Percentiles rank a stretch among this genome's conserved stretches.
Evolutionary conservation across 1,140 invertebrate genomes (phyloP).

Genomic region (Solenopsis fugax): DNA sequence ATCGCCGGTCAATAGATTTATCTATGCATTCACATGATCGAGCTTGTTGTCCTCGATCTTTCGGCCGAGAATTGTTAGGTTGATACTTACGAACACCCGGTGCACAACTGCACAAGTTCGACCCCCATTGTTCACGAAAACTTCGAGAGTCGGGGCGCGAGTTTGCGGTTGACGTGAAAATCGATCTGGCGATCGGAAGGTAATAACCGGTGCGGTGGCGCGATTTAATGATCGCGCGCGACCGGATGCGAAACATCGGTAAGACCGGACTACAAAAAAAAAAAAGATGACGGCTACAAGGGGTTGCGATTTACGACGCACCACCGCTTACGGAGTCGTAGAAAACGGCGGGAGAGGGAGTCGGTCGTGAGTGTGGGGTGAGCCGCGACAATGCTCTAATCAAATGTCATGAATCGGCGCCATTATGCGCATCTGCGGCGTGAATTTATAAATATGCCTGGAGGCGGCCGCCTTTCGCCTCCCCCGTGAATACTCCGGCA

Average conservation of each 20-base stretch:
- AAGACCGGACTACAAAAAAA: neutral
- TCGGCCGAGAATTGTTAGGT: slow-evolving; percentile 41
- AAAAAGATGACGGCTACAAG: slow-evolving; percentile 63
- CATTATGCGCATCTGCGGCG: slow-evolving; percentile 86
- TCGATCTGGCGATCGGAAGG: slow-evolving; percentile 73
- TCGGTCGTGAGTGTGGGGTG: slow-evolving; percentile 68
- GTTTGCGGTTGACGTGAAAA: slow-evolving; percentile 63
- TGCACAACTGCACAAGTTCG: slow-evolving; percentile 45
- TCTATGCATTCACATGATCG: slow-evolving; percentile 40
- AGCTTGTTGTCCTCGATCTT: slow-evolving; percentile 40
- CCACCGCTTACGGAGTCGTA: slow-evolving; percentile 64
- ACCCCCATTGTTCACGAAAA: slow-evolving; percentile 49
- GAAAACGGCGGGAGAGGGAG: slow-evolving; percentile 73
- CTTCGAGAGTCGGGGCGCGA: slow-evolving; percentile 39
- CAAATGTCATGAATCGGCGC: slow-evolving; percentile 86
- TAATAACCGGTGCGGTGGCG: slow-evolving; percentile 66
- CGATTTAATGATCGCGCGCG: slow-evolving; percentile 51
- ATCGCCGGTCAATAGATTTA: slow-evolving; percentile 28
- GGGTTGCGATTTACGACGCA: slow-evolving; percentile 70
- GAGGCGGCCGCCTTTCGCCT: slow-evolving; percentile 74
- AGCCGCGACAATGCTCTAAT: slow-evolving; percentile 85
- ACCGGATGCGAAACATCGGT: neutral
- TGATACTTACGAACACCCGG: slow-evolving; percentile 59
- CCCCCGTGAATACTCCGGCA: slow-evolving; percentile 61
- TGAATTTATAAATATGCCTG: slow-evolving; percentile 86